These are phyloP conservation scores for Lysiphlebus fabarum DNA, from an alignment of 1,140 invertebrate species.

Conservation along the genomic window DNA sequence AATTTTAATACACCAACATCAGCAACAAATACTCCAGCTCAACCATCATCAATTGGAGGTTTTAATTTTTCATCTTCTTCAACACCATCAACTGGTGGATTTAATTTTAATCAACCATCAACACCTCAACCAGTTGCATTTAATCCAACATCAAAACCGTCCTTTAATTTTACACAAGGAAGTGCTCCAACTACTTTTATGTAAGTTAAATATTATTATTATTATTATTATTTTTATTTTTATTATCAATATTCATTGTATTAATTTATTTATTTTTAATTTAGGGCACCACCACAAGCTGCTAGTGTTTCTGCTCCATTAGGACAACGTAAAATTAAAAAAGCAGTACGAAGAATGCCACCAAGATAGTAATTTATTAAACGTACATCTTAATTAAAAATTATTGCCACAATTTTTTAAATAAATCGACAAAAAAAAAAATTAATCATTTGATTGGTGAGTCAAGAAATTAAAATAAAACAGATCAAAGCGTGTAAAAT, in stretches of 20 bases:
- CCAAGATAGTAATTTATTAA: conserved; percentile 23
- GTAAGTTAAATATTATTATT: conserved; percentile 35
- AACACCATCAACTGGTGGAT: conserved; percentile 34
- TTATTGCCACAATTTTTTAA: conserved; percentile 4
- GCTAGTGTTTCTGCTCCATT: conserved; percentile 2
- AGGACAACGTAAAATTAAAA: conserved; percentile 44
- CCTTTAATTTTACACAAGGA: conserved; percentile 51
- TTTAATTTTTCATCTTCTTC: conserved; percentile 28
- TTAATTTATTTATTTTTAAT: conserved; percentile 17
- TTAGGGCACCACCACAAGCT: conserved; percentile 35
- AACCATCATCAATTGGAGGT: not conserved
- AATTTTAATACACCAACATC: conserved; percentile 3
- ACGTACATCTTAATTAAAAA: not conserved
- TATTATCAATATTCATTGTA: conserved; percentile 9
- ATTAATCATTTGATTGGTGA: conserved; percentile 11
- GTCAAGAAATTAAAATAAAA: conserved; percentile 4
- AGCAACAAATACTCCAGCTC: not conserved
- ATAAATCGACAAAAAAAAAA: conserved; percentile 9
- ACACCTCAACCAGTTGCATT: conserved; percentile 35
- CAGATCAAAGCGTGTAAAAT: conserved; percentile 4
- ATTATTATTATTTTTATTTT: conserved; percentile 12
- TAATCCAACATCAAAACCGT: conserved; percentile 46
- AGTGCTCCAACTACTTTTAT: conserved; percentile 43
- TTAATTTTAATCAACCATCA: conserved; percentile 44
- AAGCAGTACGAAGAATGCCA: conserved; percentile 45